Evolutionary conservation across 2,797 vertebrate species (phyloP).

Genomic region (Malurus splendens): DNA sequence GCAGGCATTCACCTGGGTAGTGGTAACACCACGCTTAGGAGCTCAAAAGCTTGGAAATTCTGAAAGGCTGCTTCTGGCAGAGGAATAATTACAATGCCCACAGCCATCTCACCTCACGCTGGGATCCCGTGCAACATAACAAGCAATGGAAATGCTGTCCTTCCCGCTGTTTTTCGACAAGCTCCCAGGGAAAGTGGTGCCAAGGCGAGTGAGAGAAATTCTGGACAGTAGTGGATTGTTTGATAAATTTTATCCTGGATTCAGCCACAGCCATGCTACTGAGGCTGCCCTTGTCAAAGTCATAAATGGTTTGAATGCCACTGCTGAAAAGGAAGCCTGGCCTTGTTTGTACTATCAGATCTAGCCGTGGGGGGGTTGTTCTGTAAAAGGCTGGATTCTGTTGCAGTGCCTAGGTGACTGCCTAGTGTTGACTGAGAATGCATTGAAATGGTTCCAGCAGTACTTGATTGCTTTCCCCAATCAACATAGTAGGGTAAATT

Average conservation of each 20-base stretch:
- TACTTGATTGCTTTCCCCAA: slow-evolving; percentile 55
- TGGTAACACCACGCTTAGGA: neutral
- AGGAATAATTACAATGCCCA: slow-evolving; percentile 3
- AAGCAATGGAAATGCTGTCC: slow-evolving; percentile 9
- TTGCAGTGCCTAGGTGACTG: slow-evolving; percentile 63
- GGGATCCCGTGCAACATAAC: neutral
- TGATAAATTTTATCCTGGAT: slow-evolving; percentile 45
- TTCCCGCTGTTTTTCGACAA: slow-evolving; percentile 38
- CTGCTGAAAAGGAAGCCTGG: slow-evolving; percentile 57
- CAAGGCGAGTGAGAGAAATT: slow-evolving; percentile 17
- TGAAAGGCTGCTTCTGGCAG: slow-evolving; percentile 40
- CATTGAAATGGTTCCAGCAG: slow-evolving; percentile 33
- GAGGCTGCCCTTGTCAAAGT: slow-evolving; percentile 62
- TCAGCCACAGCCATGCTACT: slow-evolving; percentile 32
- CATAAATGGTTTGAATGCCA: slow-evolving; percentile 40
- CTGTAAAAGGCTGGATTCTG: slow-evolving; percentile 53
- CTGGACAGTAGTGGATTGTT: slow-evolving; percentile 54
- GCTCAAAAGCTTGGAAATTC: slow-evolving; percentile 26
- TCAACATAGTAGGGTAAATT: slow-evolving; percentile 47
- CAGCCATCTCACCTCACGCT: slow-evolving; percentile 25
- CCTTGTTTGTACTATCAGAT: slow-evolving; percentile 66
- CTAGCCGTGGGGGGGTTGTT: slow-evolving; percentile 38
- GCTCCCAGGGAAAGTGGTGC: slow-evolving; percentile 42
- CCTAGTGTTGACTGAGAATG: slow-evolving; percentile 59
- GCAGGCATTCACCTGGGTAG: slow-evolving; percentile 15